These are phyloP conservation scores for Amphiura filiformis DNA, from an alignment of 35 echinoderm and acorn worm genomes.

Conservation along the genomic window DNA sequence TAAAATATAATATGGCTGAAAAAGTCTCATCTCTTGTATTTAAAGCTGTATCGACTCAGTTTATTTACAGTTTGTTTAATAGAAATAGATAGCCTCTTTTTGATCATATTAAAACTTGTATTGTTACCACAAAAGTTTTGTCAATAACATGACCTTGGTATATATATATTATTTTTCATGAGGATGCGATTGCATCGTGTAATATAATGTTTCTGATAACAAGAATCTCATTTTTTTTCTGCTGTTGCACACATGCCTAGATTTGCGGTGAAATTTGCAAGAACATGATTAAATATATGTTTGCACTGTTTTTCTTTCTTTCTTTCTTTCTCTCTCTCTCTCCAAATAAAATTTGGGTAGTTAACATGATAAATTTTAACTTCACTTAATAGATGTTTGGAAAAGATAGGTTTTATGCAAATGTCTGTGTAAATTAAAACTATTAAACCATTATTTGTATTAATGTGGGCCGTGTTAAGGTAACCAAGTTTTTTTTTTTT, in stretches of 20 bases:
- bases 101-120: not conserved
- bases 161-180: not conserved
- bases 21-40: no score
- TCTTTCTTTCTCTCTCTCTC: not conserved
- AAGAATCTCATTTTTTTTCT: not conserved
- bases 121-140: not conserved
- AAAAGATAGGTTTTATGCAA: no score
- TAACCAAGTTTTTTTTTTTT: no score
- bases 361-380: no score
- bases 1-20: no score
- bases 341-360: conserved; percentile 1
- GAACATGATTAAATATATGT: not conserved
- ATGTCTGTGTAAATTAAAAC: no score
- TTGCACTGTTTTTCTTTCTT: not conserved
- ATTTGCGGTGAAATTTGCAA: conserved; percentile 5
- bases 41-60: no score
- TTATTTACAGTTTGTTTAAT: no score
- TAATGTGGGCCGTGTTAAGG: no score
- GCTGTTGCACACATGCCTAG: conserved; percentile 9
- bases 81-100: no score
- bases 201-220: not conserved
- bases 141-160: not conserved
- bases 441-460: no score
- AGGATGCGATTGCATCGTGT: not conserved
- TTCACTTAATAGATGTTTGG: no score